Percentiles rank a stretch among this genome's conserved stretches.
phyloP scores from a whole-genome alignment of 2,888 invertebrate genomes.

The Scaptomyza cyrtandrae region DNA sequence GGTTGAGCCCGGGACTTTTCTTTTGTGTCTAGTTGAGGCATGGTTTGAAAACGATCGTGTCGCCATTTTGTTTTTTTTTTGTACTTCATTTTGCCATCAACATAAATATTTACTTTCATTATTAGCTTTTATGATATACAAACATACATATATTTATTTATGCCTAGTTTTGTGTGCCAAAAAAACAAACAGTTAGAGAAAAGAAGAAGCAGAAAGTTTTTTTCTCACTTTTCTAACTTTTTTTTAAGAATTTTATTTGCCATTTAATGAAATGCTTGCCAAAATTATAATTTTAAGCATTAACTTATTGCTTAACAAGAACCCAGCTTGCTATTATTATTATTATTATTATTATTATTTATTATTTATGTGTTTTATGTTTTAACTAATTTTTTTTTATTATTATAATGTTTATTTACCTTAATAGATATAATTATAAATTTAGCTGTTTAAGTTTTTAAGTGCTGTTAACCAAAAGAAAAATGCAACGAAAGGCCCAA shows the following conservation, averaged over 20 bases:
- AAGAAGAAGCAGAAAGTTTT: conserved; percentile 15
- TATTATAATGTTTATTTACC: not conserved
- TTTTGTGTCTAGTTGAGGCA: not conserved
- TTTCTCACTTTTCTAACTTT: not conserved
- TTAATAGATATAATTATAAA: not conserved
- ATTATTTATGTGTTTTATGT: conserved; percentile 38
- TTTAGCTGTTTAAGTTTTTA: conserved; percentile 25
- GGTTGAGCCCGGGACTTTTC: too few species aligned
- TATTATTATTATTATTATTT: conserved; percentile 44
- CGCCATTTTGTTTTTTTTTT: conserved; percentile 3
- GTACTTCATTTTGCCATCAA: conserved; percentile 43
- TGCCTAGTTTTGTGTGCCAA: conserved; percentile 68
- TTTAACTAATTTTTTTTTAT: conserved; percentile 20
- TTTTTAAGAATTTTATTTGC: conserved; percentile 54
- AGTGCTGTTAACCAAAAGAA: conserved; percentile 63
- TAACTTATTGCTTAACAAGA: conserved; percentile 43
- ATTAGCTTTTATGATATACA: conserved; percentile 19
- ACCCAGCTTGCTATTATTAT: conserved; percentile 44
- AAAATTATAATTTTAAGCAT: conserved; percentile 58
- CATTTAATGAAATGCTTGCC: conserved; percentile 73
- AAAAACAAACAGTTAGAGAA: conserved; percentile 10
- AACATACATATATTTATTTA: conserved; percentile 59
- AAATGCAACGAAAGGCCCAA: conserved; percentile 45
- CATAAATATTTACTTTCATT: conserved; percentile 15
- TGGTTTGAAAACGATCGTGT: not conserved